Base-by-base conservation (phyloP, 2,797 vertebrate genomes). In the Artibeus lituratus region DNA sequence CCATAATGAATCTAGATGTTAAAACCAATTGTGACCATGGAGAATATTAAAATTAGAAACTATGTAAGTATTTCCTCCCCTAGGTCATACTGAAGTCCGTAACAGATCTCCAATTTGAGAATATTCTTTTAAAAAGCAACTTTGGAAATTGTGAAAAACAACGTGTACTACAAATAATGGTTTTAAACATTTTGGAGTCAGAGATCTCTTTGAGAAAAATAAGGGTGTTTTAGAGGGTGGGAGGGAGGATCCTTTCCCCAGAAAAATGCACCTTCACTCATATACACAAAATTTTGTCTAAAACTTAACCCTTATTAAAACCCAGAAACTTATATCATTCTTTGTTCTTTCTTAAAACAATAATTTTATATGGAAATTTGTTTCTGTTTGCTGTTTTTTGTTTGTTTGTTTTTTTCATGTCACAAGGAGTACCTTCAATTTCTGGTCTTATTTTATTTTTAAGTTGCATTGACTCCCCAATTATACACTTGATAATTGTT, bases 381-480 rank as follows among this genome's bases (percentile, higher is more conserved):
- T 80, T 91, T 96, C 83, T 83, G 3, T 32, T 83, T 87, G 8
- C 82, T 35, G 65, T 12, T 47, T 74, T 92, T 73, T 73, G 11
- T 80, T 91, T 96, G 3, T 32, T 83, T 87, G 8, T 47, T 74
- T 44, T 44, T 85, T 39, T 92, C 47, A 47, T 69, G 53, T 87
- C 29, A 72, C 10, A 88, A 22, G 37, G 12, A 81, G 3, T 39
- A 39, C 12, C 42, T 92, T 90, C 59, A 49, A 90, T 77, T 77
- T 91, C 67, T 81, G 16, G 10, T 93, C n/a, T 78, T 18, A 59
- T 21, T 96, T 86, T 70, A 32, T 59, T 72, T 95, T 91, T 73
- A 82, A 86, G 16, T 87, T 82, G 21, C 10, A 53, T 81, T 37
- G 26, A 51, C 4, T 3, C 16, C 22, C 37, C 11, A 62, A 16